Evolutionary conservation across 1,140 invertebrate genomes (phyloP).

Genomic region (Palaemon carinicauda): DNA sequence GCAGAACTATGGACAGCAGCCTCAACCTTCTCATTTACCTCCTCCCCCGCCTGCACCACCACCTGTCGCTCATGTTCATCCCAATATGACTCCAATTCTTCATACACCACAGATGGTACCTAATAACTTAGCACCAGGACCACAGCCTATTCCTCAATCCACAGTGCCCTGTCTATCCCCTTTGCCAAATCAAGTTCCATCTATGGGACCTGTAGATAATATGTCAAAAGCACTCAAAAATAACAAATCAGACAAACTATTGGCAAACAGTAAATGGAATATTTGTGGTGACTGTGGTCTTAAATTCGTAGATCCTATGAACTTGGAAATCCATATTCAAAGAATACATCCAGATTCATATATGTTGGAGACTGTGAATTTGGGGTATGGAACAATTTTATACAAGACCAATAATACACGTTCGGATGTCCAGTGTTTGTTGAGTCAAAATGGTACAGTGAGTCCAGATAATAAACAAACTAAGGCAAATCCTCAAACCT

Average conservation of each 20-base stretch:
- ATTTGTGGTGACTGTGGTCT: slow-evolving; percentile 58
- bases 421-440: slow-evolving; percentile 21
- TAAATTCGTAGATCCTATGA: slow-evolving; percentile 58
- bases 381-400: slow-evolving; percentile 43
- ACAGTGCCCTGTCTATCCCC: background rate
- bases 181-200: background rate
- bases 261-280: slow-evolving; percentile 47
- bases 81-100: slow-evolving; percentile 34
- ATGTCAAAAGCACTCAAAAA: slow-evolving; percentile 22
- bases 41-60: slow-evolving; percentile 31
- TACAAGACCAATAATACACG: slow-evolving; percentile 52
- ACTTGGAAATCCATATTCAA: slow-evolving; percentile 57
- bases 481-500: slow-evolving; percentile 35
- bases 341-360: slow-evolving; percentile 48
- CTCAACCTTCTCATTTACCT: background rate
- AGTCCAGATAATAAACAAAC: background rate
- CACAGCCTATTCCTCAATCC: slow-evolving; percentile 16
- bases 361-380: slow-evolving; percentile 49
- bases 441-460: background rate
- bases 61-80: slow-evolving; percentile 26
- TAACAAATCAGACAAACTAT: background rate
- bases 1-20: slow-evolving; percentile 26
- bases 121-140: background rate
- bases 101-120: slow-evolving; percentile 44
- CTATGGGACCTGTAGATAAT: slow-evolving; percentile 1